A percentile compares a stretch with the other conserved stretches of the same genome.
Evolutionary conservation across 2,113 vertebrate species (phyloP).

Genomic region (Rostratula benghalensis): DNA sequence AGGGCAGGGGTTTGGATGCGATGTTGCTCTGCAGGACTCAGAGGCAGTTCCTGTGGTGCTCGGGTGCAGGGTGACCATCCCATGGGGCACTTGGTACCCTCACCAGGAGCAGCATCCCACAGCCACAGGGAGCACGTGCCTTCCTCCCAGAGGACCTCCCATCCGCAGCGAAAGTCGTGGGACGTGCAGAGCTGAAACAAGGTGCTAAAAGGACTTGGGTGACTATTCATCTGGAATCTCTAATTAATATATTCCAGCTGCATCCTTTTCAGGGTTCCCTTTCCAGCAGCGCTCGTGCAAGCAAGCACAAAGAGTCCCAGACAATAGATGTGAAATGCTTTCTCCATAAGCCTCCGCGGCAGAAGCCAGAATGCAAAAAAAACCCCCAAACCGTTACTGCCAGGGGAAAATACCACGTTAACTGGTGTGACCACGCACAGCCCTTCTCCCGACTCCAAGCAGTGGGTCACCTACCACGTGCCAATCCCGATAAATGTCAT

Average conservation of each 20-base stretch:
- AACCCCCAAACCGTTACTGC: neutral
- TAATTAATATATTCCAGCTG: conserved; percentile 31
- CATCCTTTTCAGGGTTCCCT: conserved; percentile 12
- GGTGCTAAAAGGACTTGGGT: neutral
- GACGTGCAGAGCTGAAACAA: neutral
- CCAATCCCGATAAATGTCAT: neutral
- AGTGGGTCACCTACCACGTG: neutral
- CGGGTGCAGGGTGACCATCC: neutral
- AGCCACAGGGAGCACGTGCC: too few species aligned
- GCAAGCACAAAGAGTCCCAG: conserved; percentile 26
- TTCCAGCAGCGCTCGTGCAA: neutral
- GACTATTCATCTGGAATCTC: neutral
- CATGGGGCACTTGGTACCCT: neutral
- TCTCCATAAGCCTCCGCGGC: neutral
- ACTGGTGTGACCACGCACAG: neutral
- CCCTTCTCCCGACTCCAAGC: neutral
- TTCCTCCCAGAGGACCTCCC: neutral
- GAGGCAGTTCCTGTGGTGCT: neutral
- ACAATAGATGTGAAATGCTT: conserved; percentile 47
- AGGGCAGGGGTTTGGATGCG: neutral
- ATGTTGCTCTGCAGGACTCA: accelerated
- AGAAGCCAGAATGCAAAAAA: neutral
- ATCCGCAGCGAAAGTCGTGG: accelerated
- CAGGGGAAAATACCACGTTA: neutral
- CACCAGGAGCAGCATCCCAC: accelerated